phyloP scores from a whole-genome alignment of 2,113 vertebrate genomes.

The Seriola quinqueradiata region DNA sequence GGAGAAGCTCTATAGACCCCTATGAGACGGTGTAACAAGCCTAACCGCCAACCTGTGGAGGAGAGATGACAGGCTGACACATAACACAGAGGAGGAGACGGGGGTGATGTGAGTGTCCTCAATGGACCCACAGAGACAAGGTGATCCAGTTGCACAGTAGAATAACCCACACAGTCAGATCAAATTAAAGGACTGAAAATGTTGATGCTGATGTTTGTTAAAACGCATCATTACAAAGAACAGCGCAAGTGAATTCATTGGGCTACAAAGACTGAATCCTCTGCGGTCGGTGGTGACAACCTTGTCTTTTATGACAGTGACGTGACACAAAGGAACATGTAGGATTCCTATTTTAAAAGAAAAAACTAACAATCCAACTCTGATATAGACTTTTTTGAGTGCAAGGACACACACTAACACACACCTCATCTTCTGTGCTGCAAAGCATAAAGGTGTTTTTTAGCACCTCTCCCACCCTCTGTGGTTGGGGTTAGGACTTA shows the following conservation, averaged over 20 bases:
- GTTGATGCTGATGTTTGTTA: constrained; percentile 28
- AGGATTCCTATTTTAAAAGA: constrained; percentile 9
- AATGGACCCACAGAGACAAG: constrained; percentile 30
- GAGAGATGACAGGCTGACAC: constrained; percentile 58
- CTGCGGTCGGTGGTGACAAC: constrained; percentile 26
- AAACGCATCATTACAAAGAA: constrained; percentile 14
- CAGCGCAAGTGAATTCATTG: constrained; percentile 15
- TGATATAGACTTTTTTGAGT: neutral
- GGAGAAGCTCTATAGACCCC: constrained; percentile 46
- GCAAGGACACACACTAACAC: constrained; percentile 11
- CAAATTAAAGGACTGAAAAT: constrained; percentile 47
- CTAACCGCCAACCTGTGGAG: constrained; percentile 62
- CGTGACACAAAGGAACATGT: neutral
- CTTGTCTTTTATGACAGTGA: constrained; percentile 16
- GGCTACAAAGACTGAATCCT: constrained; percentile 17
- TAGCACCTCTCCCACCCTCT: no score
- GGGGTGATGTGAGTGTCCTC: constrained; percentile 49
- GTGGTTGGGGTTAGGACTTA: no score
- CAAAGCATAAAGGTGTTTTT: constrained; percentile 1
- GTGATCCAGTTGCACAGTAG: constrained; percentile 36
- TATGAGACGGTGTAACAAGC: constrained; percentile 65
- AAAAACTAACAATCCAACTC: neutral
- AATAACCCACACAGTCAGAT: constrained; percentile 49
- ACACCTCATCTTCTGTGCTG: constrained; percentile 20
- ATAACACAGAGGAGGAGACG: constrained; percentile 36